Evolutionary conservation across 2,888 invertebrate genomes (phyloP), one percentile per base, ranked within the genome.

Genomic region (Trachelus tabidus): DNA sequence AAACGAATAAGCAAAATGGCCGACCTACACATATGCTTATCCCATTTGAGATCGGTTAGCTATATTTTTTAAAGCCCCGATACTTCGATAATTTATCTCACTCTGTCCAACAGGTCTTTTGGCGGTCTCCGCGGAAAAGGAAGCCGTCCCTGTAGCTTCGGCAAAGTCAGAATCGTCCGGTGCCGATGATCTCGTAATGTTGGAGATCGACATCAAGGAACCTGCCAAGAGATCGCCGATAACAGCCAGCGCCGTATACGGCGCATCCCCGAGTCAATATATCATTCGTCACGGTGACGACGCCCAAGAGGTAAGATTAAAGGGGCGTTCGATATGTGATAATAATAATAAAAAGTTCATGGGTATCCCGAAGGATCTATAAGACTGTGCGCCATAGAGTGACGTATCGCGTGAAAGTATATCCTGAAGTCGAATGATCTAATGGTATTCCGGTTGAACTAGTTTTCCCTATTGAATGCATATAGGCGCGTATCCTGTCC

Each of bases 121-220:
- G 85, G 87, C 89, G 84, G 86, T 90, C 85, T 87, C 89, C 83
- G 87, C 84, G 40, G 89, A 84, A 31, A 86, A 89, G 82, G 88
- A 90, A 84, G 83, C 85, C 77, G 82, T 79, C 77, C 78, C 87
- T 31, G 83, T 78, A 73, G 82, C 82, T 74, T 23, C 69, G 3
- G 83, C 80, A 81, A 33, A 83, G 74, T 81, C 82, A 33, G 73
- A 78, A 69, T 75, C 83, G 35, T 87, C 83, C 79, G 73, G 73
- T 68, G 82, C 87, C 71, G 89, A 90, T 74, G 90, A 90, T 79
- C 85, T 90, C 78, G 87, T 90, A 56, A 81, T 90, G 80, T 82
- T 91, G 78, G 90, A 91, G 85, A 89, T 90, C 82, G 90, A 90
- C 81, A 87, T 90, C 73, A 91, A 90, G 84, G 90, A 90, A 80